These are phyloP conservation scores for Gallinago nigripennis DNA, from an alignment of 2,797 vertebrate species.

Conservation along the genomic window DNA sequence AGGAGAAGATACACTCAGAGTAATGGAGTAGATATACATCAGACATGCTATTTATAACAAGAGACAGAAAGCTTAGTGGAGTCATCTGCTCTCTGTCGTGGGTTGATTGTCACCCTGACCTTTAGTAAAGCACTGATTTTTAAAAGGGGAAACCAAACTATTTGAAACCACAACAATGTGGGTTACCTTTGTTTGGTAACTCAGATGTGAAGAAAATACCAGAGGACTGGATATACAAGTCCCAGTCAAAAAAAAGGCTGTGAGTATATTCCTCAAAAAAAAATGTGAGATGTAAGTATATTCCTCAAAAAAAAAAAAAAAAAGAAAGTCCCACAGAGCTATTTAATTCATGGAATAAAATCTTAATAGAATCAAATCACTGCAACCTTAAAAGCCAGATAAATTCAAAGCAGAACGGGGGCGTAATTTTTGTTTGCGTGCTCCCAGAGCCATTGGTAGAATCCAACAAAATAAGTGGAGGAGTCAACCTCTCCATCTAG, in stretches of 20 bases:
- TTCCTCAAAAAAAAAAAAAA: not conserved
- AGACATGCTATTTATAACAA: rapidly evolving
- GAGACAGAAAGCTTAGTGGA: not conserved
- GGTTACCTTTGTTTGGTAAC: not conserved
- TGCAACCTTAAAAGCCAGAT: not conserved
- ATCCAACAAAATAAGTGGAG: not conserved
- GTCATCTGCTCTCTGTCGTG: not conserved
- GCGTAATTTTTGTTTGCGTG: not conserved
- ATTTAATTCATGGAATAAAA: not conserved
- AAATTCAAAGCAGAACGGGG: not conserved
- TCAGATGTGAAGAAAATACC: not conserved
- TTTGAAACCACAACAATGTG: rapidly evolving
- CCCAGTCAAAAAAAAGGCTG: not conserved
- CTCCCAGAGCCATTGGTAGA: not conserved
- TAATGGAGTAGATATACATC: not conserved
- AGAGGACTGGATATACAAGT: not conserved
- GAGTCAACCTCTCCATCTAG: not conserved
- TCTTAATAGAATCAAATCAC: not conserved
- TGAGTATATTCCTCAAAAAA: not conserved
- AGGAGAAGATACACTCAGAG: not conserved
- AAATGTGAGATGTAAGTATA: not conserved
- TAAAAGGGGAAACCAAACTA: not conserved
- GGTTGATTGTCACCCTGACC: not conserved
- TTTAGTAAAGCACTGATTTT: not conserved
- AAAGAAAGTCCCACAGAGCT: not conserved